Evolutionary conservation across 2,888 invertebrate genomes (phyloP).

Genomic region (Palloptera scutellata): DNA sequence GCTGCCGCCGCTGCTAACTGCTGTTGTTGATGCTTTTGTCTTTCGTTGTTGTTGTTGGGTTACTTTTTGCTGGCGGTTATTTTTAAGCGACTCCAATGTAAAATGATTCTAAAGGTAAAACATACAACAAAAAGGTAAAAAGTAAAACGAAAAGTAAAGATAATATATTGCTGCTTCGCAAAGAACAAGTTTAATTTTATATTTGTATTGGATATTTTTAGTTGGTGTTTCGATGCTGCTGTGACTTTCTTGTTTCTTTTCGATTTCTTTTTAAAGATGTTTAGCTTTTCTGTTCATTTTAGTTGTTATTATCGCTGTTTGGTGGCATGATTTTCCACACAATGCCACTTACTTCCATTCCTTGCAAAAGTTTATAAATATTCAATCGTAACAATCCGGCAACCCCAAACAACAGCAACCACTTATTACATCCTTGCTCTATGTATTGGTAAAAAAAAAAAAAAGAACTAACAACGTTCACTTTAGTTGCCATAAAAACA

Average conservation of each 20-base stretch:
- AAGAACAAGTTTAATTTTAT: constrained; percentile 18
- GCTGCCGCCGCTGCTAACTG: not conserved
- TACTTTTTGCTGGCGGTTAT: constrained; percentile 9
- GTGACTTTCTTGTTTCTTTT: constrained; percentile 17
- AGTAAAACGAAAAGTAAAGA: constrained; percentile 13
- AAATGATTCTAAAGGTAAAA: constrained; percentile 11
- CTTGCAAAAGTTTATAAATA: no score
- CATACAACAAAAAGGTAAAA: constrained; percentile 3
- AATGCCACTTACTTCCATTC: not conserved
- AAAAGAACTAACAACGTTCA: no score
- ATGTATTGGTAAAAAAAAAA: no score
- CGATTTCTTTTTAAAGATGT: constrained; percentile 11
- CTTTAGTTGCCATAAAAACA: no score
- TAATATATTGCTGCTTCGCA: constrained; percentile 11
- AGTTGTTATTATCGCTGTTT: not conserved
- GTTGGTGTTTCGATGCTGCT: constrained; percentile 1
- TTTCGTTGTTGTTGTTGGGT: constrained; percentile 3
- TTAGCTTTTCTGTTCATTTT: not conserved
- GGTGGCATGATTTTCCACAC: not conserved
- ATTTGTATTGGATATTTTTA: not conserved
- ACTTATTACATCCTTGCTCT: no score
- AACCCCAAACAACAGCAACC: no score
- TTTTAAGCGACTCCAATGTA: constrained; percentile 17
- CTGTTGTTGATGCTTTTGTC: not conserved
- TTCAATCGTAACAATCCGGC: no score